phyloP scores from a whole-genome alignment of 2,888 invertebrate species.

The Antheraea assamensis region DNA sequence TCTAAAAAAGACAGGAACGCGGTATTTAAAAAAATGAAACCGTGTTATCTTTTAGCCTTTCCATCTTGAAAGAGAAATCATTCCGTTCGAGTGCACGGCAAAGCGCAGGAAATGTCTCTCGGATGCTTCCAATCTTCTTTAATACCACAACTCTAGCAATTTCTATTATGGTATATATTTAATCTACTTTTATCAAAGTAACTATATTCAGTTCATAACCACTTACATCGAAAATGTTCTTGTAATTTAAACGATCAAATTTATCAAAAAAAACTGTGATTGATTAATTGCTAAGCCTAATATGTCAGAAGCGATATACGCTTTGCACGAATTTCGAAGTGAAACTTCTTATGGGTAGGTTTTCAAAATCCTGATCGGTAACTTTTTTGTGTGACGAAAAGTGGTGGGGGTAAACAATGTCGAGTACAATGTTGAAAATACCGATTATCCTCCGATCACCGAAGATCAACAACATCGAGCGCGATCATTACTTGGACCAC shows the following conservation, averaged over 20 bases:
- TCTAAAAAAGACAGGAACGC: not conserved
- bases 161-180: not conserved
- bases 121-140: slow-evolving; percentile 4
- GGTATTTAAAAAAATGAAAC: not conserved
- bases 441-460: no score
- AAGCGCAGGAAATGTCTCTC: slow-evolving; percentile 2
- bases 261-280: not conserved
- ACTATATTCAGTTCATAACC: not conserved
- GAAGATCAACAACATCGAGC: no score
- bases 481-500: no score
- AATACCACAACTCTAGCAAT: not conserved
- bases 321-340: no score
- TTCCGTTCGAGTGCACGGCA: not conserved
- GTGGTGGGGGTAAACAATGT: no score
- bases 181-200: not conserved
- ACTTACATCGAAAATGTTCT: not conserved
- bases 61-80: not conserved
- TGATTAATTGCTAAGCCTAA: no score
- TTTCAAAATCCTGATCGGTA: no score
- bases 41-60: not conserved
- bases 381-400: no score
- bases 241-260: not conserved
- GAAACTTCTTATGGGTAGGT: no score
- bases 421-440: no score
- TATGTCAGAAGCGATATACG: no score